Conservation (phyloP, 2,888 invertebrate species). For the Drosophila picticornis region DNA sequence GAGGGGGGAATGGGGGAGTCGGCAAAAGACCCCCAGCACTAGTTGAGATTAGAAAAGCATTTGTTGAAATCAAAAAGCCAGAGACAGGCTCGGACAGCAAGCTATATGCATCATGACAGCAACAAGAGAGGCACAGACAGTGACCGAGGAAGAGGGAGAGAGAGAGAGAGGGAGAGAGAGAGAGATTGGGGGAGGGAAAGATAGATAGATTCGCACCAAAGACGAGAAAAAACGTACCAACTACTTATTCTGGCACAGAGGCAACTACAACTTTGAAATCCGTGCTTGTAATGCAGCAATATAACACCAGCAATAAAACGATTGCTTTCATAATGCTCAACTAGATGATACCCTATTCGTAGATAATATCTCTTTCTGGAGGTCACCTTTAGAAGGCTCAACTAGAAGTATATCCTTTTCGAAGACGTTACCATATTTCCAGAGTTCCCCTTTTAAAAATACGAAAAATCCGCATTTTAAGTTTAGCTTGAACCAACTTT, state of each 20-base stretch:
- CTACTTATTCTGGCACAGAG: slow-evolving; percentile 5
- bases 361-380: background rate
- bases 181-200: too few species aligned
- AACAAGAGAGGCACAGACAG: slow-evolving; percentile 4
- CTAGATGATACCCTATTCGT: slow-evolving; percentile 12
- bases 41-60: slow-evolving; percentile 78
- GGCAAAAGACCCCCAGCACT: slow-evolving; percentile 21
- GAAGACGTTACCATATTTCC: background rate
- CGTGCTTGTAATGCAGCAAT: slow-evolving; percentile 54
- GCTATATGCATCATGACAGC: slow-evolving; percentile 46
- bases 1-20: background rate
- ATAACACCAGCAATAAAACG: slow-evolving; percentile 36
- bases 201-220: slow-evolving; percentile 15
- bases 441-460: background rate
- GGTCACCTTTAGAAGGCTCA: background rate
- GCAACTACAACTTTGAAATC: slow-evolving; percentile 25
- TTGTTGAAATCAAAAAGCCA: slow-evolving; percentile 77
- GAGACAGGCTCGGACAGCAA: slow-evolving; percentile 47
- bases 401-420: background rate
- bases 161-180: background rate
- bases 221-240: slow-evolving; percentile 4
- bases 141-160: background rate
- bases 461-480: background rate
- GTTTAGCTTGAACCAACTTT: too few species aligned
- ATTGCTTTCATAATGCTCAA: background rate